Evolutionary conservation across 2,888 invertebrate species (phyloP), one percentile per base, ranked within the genome.

Genomic region (Ormyrus pomaceus): DNA sequence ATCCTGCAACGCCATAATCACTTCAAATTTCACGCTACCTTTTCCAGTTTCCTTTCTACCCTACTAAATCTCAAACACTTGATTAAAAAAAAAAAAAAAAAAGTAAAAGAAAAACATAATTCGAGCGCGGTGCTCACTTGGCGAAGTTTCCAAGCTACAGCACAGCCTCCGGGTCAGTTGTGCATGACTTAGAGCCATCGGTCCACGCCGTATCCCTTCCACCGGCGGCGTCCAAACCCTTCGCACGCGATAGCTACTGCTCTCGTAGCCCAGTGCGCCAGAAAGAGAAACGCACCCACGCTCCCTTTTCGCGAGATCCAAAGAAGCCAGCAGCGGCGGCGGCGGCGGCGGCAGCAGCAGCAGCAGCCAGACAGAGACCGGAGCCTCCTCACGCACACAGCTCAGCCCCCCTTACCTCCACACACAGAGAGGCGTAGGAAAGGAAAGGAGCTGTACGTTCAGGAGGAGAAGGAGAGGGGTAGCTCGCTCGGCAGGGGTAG

Each of bases 81-180:
- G n/a, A 64, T 48, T 19, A 64, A 71, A 71, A 61, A n/a, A 59
- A 53, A 45, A 73, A 70, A 19, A 19, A n/a, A n/a, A 34, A 13
- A 6, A 13, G 10, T 7, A n/a, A 6, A 34, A 11, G 11, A 45
- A n/a, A 19, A 46, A 55, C 10, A 9, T 53, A 59, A 55, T 11
- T 45, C 10, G 64, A 10, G 45, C 45, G 45, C 48, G 34, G 50
- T 45, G 55, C 10, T 65, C 19, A 46, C 9, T 11, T 1, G 34
- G 69, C 55, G 50, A 62, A 34, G 68, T 45, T 13, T 8, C 10
- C 11, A 9, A 77, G 70, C 68, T 56, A 61, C 13, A n/a, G 53
- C 55, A 10, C 59, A 82, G 74, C 64, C 74, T 82, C 68, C 79
- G 61, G 79, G 77, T 82, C 76, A 82, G 79, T 82, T 73, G 82